Base-by-base conservation (phyloP, 1,140 invertebrate genomes). In the Zaprionus tsacasi region DNA sequence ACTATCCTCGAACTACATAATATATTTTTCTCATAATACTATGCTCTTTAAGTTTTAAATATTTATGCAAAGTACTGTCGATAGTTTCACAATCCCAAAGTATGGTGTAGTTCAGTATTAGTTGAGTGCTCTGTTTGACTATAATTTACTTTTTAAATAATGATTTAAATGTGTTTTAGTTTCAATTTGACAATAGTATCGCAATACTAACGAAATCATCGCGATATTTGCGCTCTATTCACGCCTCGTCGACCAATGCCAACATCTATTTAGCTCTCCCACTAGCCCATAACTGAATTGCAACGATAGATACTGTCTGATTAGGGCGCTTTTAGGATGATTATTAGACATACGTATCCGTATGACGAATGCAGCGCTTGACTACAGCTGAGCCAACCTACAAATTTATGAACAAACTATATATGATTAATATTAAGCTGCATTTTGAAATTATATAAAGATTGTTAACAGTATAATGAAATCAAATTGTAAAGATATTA, bases 321-420 rank as follows among this genome's bases (percentile, higher is more conserved):
- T n/a, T 64, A 59, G 43, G 43, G 67, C 59, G 50, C 63, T 58
- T 58, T 12, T 70, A 63, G 40, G 30, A 36, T 10, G 45, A 48
- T 48, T 48, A 70, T 54, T 48, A 30, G 27, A 30, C 27, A 30
- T 30, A 6, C 27, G 27, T 30, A 30, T 27, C 43, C 35, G 56
- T 60, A 58, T 21, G 40, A 35, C 54, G 45, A 59, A 70, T 38
- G 40, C 67, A 76, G 56, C 60, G 55, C 59, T 48, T 54, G 50
- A 54, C 11, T 27, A 54, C 11, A 54, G 50, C 50, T 55, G 48
- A 81, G 78, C 81, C 64, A 82, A 83, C 81, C 59, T 70, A 86
- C 67, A 81, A 81, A 81, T 86, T 78, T 85, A 71, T 78, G 45
- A 69, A 58, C 45, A 35, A 59, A 40, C 27, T 60, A 35, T 45